phyloP scores from a whole-genome alignment of 2,797 vertebrate genomes.

The Atherinosoma microstoma region DNA sequence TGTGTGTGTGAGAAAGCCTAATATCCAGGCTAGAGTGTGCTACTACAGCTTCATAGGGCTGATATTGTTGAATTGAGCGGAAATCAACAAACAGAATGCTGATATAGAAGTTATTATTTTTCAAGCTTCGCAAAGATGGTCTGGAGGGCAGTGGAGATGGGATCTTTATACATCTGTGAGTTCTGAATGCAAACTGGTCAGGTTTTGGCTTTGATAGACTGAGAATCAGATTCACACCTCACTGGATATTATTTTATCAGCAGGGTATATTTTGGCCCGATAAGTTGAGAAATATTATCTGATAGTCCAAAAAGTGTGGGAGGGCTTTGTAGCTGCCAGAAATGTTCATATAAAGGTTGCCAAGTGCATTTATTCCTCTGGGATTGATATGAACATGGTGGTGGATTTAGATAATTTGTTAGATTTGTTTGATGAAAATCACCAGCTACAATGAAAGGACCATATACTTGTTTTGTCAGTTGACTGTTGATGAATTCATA shows the following conservation, averaged over 20 bases:
- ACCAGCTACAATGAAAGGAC: background rate
- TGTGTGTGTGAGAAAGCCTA: slow-evolving; percentile 8
- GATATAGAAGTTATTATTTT: slow-evolving; percentile 12
- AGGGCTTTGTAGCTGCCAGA: background rate
- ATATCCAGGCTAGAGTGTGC: background rate
- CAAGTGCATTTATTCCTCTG: background rate
- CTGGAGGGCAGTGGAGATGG: background rate
- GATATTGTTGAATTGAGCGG: background rate
- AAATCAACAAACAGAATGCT: slow-evolving; percentile 1
- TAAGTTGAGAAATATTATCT: background rate
- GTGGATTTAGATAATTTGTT: background rate
- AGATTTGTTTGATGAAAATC: background rate
- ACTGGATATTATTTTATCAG: slow-evolving; percentile 1
- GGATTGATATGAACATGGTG: background rate
- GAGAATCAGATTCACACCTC: background rate
- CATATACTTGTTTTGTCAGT: background rate
- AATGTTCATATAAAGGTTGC: background rate
- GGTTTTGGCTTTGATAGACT: background rate
- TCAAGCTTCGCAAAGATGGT: background rate
- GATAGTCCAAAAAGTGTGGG: slow-evolving; percentile 8
- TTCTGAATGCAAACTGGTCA: slow-evolving; percentile 2
- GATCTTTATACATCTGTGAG: background rate
- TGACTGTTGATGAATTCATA: background rate
- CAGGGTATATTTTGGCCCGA: background rate
- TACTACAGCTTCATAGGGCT: background rate